Conservation (phyloP, 2,888 invertebrate genomes). For the Pandemis heparana region DNA sequence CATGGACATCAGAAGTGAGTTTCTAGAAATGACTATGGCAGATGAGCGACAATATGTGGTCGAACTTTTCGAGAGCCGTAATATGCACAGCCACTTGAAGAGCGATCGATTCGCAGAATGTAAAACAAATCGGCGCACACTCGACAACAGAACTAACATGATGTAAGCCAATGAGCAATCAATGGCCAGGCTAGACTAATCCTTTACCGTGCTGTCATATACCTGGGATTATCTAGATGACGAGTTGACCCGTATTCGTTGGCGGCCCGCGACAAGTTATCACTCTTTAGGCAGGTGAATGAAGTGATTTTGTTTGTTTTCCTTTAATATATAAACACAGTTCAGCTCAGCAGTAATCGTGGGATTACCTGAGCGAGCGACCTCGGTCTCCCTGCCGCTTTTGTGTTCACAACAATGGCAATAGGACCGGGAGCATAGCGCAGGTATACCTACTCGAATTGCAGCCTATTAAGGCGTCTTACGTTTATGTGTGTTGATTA, state of each 20-base stretch:
- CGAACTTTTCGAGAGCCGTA: conserved; percentile 34
- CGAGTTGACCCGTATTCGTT: conserved; percentile 36
- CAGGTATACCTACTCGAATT: conserved; percentile 49
- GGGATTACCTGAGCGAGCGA: conserved; percentile 56
- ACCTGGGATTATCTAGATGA: conserved; percentile 49
- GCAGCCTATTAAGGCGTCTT: conserved; percentile 38
- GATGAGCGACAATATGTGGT: conserved; percentile 46
- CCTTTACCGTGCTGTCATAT: conserved; percentile 45
- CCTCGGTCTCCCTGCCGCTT: conserved; percentile 59
- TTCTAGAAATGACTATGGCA: conserved; percentile 16
- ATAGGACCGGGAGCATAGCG: conserved; percentile 55
- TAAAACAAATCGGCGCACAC: conserved; percentile 51
- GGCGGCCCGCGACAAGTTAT: conserved; percentile 4
- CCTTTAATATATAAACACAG: conserved; percentile 19
- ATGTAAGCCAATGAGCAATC: conserved; percentile 53
- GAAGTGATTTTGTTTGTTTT: conserved; percentile 12
- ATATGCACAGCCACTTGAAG: conserved; percentile 48
- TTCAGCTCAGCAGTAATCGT: conserved; percentile 32
- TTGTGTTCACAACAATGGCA: conserved; percentile 69
- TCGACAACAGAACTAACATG: conserved; percentile 46
- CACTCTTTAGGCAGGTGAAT: conserved; percentile 1
- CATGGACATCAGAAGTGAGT: conserved; percentile 43
- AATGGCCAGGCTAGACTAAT: conserved; percentile 50
- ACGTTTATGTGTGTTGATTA: conserved; percentile 31
- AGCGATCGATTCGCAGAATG: conserved; percentile 47